Percentiles rank a stretch among this genome's conserved stretches.
Evolutionary conservation across 2,888 invertebrate species (phyloP).

Genomic region (Acanthacorydalis orientalis): DNA sequence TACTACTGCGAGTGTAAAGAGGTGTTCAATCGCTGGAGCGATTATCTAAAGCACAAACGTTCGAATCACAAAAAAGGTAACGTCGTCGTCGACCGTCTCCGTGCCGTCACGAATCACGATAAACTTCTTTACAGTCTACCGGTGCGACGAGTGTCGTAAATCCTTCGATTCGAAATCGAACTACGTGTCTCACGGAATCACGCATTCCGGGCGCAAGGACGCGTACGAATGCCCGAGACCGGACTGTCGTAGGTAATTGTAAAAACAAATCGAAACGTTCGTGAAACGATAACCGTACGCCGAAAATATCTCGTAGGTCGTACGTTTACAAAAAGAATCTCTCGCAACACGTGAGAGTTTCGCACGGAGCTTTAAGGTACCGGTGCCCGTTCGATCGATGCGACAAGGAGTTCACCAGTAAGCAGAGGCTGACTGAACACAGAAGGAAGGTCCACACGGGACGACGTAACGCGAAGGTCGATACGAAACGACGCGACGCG

Average conservation of each 20-base stretch:
- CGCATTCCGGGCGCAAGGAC: no score
- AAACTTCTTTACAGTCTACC: no score
- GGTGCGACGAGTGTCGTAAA: no score
- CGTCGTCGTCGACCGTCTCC: no score
- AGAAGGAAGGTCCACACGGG: neutral
- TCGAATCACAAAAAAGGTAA: no score
- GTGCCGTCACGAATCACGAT: no score
- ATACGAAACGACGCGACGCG: neutral
- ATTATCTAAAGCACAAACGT: neutral
- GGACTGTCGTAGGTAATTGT: neutral
- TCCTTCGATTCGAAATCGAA: no score
- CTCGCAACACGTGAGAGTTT: neutral
- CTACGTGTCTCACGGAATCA: no score
- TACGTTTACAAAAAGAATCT: neutral
- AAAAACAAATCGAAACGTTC: constrained; percentile 3
- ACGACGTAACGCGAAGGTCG: neutral
- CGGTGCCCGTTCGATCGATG: neutral
- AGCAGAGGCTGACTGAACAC: neutral
- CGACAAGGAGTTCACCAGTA: neutral
- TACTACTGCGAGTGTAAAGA: neutral
- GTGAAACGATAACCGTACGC: no score
- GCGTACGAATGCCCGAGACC: neutral
- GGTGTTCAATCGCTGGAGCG: neutral
- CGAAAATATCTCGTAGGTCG: neutral
- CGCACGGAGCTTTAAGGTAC: no score